phyloP scores from a whole-genome alignment of 2,113 vertebrate genomes.

The Triplophysa rosa region DNA sequence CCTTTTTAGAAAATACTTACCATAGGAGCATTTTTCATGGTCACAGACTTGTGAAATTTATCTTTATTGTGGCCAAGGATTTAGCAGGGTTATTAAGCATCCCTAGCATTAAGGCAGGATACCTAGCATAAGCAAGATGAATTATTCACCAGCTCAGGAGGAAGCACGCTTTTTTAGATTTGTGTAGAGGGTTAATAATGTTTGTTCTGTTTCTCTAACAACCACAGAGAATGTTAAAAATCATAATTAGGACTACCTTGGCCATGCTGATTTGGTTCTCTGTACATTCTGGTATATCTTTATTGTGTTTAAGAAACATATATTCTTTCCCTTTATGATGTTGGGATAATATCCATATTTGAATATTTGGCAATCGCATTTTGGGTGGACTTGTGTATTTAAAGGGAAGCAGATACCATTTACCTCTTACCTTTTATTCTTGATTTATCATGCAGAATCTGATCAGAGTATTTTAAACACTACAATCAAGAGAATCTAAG shows the following conservation, averaged over 20 bases:
- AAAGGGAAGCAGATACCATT: background rate
- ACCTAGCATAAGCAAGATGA: conserved; percentile 1
- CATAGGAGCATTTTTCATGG: conserved; percentile 6
- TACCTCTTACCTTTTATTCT: background rate
- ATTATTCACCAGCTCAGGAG: background rate
- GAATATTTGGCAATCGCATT: background rate
- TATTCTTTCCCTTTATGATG: background rate
- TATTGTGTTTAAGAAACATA: background rate
- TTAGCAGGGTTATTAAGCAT: conserved; percentile 8
- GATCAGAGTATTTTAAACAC: background rate
- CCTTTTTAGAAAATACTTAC: background rate
- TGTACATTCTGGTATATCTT: background rate
- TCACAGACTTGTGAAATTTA: conserved; percentile 5
- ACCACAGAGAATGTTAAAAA: background rate
- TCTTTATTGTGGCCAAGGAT: conserved; percentile 20
- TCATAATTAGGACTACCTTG: background rate
- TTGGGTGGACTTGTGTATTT: conserved; percentile 1
- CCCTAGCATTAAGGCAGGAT: background rate
- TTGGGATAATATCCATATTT: background rate
- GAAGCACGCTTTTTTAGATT: conserved; percentile 1
- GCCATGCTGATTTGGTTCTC: background rate
- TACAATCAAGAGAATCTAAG: background rate
- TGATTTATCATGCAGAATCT: background rate
- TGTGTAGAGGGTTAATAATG: background rate
- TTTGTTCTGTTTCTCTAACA: conserved; percentile 16